Evolutionary conservation across 2,113 vertebrate species (phyloP).

Genomic region (Thymallus thymallus): DNA sequence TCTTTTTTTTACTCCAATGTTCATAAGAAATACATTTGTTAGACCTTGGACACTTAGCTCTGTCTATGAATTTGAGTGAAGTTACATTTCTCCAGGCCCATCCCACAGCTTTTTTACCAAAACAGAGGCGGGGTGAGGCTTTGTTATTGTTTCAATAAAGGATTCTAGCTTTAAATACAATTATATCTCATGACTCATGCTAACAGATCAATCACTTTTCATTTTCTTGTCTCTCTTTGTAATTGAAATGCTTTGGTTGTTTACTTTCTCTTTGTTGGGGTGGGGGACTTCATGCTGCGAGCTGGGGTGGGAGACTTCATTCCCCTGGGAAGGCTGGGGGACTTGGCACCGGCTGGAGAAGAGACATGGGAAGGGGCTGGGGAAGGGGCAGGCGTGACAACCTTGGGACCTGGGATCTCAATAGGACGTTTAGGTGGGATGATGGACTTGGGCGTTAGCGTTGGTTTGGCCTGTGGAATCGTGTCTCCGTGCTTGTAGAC

Average conservation of each 20-base stretch:
- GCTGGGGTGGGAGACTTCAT: slow-evolving; percentile 40
- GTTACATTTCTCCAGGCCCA: too few species aligned
- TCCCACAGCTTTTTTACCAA: too few species aligned
- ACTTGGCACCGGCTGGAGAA: slow-evolving; percentile 31
- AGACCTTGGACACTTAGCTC: too few species aligned
- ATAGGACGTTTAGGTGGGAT: slow-evolving; percentile 83
- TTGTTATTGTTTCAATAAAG: too few species aligned
- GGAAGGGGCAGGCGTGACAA: slow-evolving; percentile 10
- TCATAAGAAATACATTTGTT: too few species aligned
- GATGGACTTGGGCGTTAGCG: slow-evolving; percentile 79
- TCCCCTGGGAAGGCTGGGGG: slow-evolving; percentile 24
- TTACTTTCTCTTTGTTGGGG: slow-evolving; percentile 61
- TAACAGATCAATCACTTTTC: too few species aligned
- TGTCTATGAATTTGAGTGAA: too few species aligned
- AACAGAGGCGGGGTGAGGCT: too few species aligned
- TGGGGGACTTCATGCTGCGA: slow-evolving; percentile 63
- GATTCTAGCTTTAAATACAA: too few species aligned
- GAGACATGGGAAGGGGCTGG: slow-evolving; percentile 35
- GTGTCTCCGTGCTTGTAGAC: slow-evolving; percentile 92
- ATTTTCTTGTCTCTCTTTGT: too few species aligned
- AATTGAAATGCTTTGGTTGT: too few species aligned
- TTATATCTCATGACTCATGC: neutral
- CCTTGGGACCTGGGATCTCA: slow-evolving; percentile 63
- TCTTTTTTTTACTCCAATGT: too few species aligned
- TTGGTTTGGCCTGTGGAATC: slow-evolving; percentile 81